phyloP scores from a whole-genome alignment of 1,140 invertebrate genomes.

The Hyles euphorbiae region DNA sequence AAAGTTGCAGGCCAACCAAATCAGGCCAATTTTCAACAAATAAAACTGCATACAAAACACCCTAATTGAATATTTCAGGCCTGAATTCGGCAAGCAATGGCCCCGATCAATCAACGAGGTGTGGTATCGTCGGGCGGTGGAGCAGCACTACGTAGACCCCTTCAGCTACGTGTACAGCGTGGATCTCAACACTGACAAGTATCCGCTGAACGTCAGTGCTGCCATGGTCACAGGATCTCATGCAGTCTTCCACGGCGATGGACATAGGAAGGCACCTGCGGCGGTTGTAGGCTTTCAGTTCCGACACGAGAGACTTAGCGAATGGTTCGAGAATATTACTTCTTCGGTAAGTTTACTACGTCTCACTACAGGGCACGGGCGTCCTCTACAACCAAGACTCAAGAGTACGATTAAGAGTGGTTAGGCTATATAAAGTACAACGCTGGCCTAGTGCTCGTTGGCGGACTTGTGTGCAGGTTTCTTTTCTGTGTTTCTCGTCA shows the following conservation, averaged over 20 bases:
- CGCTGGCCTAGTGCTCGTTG: too few relatives aligned
- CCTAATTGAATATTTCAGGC: slow-evolving; percentile 37
- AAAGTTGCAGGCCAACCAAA: too few relatives aligned
- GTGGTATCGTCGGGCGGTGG: slow-evolving; percentile 95
- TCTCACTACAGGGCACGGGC: too few relatives aligned
- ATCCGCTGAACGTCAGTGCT: slow-evolving; percentile 48
- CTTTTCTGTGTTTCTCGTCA: too few relatives aligned
- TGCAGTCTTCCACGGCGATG: slow-evolving; percentile 86
- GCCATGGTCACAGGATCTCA: slow-evolving; percentile 90
- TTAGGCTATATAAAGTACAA: too few relatives aligned
- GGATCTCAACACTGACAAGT: slow-evolving; percentile 54
- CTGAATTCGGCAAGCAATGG: slow-evolving; percentile 77
- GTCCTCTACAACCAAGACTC: too few relatives aligned
- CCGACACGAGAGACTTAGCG: slow-evolving; percentile 83
- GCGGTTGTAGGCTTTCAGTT: slow-evolving; percentile 96
- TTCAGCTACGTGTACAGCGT: slow-evolving; percentile 88
- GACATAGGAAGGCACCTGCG: slow-evolving; percentile 83
- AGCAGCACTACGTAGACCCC: slow-evolving; percentile 87
- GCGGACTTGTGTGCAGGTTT: too few relatives aligned
- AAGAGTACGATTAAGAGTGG: too few relatives aligned
- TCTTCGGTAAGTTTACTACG: slow-evolving; percentile 66
- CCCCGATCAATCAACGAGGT: slow-evolving; percentile 91
- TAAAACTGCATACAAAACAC: too few relatives aligned
- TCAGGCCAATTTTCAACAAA: too few relatives aligned
- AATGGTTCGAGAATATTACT: slow-evolving; percentile 88